Base-by-base conservation (phyloP, 1,140 invertebrate species). In the Ericerus pela region DNA sequence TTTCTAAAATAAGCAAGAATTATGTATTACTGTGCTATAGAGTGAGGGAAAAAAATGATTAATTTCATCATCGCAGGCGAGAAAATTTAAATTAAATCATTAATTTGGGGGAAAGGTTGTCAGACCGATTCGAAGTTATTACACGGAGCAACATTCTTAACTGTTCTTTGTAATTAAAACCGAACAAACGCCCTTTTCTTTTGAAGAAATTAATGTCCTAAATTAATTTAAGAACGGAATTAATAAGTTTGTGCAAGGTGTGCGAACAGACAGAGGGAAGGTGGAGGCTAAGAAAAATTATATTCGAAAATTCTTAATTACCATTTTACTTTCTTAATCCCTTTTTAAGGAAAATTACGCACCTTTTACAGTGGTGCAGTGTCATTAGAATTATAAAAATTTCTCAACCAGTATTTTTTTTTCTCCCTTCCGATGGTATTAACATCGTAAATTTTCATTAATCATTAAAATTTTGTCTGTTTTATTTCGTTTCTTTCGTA, bases 161-260 rank as follows among this genome's bases (percentile, higher is more conserved):
- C n/a, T 41, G 6, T 24, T 47, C 41, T 8, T 8, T 47, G 41
- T 47, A 47, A 47, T 47, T 47, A 47, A 47, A 47, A 47, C 41
- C 41, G 41, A 47, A 47, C 41, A 47, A 47, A 47, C 41, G 41
- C 41, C 41, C 41, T 47, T 47, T 47, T 24, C 22, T n/a, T n/a
- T 47, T 47, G 26, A 47, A 47, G 41, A 47, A 47, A 47, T 47
- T 47, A 47, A 47, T 47, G 41, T 18, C 41, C 26, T 47, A 47
- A 47, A 47, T 47, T 47, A 47, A 47, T 47, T 47, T 47, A 47
- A 47, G 41, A 18, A 24, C 41, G 12, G 41, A 47, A 47, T 47
- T 47, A 47, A 47, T 47, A 47, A 47, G 26, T 47, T 47, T 47
- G n/a, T n/a, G n/a, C 41, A 47, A 47, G 41, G 41, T 47, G 41